phyloP scores from a whole-genome alignment of 2,113 vertebrate species.

The Vulpes lagopus region DNA sequence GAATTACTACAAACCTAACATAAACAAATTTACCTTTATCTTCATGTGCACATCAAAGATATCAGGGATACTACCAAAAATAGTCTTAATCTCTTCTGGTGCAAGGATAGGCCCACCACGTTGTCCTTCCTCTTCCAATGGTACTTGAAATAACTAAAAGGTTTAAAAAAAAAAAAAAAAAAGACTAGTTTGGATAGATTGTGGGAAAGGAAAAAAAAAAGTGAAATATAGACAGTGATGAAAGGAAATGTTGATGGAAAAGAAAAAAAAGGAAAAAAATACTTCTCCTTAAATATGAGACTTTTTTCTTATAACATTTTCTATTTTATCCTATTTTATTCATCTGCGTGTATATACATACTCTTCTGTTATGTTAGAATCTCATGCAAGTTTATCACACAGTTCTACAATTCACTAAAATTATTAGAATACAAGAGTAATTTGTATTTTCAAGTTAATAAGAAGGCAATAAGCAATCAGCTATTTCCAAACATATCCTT shows the following conservation, averaged over 20 bases:
- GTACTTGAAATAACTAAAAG: constrained; percentile 95
- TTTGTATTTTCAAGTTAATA: constrained; percentile 55
- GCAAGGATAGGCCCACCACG: constrained; percentile 98
- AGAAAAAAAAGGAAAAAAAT: neutral
- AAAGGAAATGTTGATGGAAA: neutral
- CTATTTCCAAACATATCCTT: neutral
- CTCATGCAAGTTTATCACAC: neutral
- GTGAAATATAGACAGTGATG: neutral
- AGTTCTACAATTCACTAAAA: constrained; percentile 52
- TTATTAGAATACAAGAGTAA: constrained; percentile 3
- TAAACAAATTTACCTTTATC: constrained; percentile 93
- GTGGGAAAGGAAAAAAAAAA: neutral
- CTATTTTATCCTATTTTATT: neutral
- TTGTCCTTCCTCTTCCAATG: constrained; percentile 96
- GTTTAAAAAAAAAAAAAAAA: neutral
- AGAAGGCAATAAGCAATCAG: constrained; percentile 32
- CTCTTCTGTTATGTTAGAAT: neutral
- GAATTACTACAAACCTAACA: neutral
- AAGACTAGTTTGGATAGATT: neutral
- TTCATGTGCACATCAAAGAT: constrained; percentile 97
- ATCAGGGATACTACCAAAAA: constrained; percentile 99
- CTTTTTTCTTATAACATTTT: constrained; percentile 45
- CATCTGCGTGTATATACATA: neutral
- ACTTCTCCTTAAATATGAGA: neutral
- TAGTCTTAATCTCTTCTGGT: constrained; percentile 98